These are phyloP conservation scores for Cephalopholis sonnerati DNA, from an alignment of 2,113 vertebrate genomes.

Conservation along the genomic window DNA sequence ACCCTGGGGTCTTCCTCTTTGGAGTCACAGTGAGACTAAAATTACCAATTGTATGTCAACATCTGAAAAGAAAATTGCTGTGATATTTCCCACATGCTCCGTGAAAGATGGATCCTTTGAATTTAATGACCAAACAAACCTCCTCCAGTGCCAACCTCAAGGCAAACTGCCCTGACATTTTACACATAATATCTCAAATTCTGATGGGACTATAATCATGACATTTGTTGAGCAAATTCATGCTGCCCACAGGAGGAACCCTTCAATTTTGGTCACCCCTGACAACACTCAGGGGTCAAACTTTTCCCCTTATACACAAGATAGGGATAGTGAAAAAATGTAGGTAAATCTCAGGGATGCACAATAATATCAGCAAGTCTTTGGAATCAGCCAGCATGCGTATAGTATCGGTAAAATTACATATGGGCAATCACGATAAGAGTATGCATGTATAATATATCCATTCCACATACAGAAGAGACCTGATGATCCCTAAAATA, in stretches of 20 bases:
- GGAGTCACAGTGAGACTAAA: not conserved
- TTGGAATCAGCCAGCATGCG: no score
- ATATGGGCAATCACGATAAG: no score
- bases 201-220: no score
- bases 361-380: no score
- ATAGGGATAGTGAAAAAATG: not conserved
- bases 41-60: not conserved
- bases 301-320: not conserved
- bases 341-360: no score
- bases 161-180: conserved; percentile 8
- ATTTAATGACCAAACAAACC: conserved; percentile 1
- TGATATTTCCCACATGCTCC: not conserved
- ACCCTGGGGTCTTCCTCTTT: not conserved
- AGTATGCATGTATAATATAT: no score
- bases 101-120: not conserved
- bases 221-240: conserved; percentile 2
- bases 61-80: not conserved
- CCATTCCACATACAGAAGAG: no score
- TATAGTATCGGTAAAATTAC: no score
- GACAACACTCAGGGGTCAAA: not conserved
- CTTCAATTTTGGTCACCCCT: not conserved
- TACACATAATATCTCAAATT: not conserved
- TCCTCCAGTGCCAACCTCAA: not conserved
- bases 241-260: not conserved
- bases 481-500: no score